Conservation (phyloP, 1,140 invertebrate genomes). For the Eupristina koningsbergeri region DNA sequence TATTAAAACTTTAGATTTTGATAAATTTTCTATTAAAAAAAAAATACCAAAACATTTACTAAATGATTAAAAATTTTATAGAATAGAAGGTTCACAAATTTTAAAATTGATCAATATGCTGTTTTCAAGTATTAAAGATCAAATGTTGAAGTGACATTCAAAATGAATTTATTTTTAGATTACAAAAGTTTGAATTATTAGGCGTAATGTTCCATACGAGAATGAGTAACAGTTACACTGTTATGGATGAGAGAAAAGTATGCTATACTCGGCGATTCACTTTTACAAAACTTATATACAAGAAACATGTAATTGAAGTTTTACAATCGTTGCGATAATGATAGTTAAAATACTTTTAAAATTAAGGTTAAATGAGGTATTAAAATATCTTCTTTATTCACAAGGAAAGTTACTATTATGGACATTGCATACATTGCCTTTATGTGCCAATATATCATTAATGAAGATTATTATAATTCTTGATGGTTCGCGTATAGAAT, state of each 20-base stretch:
- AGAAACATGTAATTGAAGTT: conserved; percentile 7
- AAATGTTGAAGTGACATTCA: background rate
- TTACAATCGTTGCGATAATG: conserved; percentile 2
- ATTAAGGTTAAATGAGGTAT: conserved; percentile 41
- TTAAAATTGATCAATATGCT: background rate
- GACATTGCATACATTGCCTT: background rate
- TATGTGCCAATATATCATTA: conserved; percentile 30
- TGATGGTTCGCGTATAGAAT: background rate
- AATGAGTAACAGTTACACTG: background rate
- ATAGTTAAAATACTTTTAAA: conserved; percentile 28
- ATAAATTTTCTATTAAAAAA: background rate
- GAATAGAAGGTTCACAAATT: background rate
- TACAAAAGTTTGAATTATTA: conserved; percentile 36
- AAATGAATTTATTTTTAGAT: background rate
- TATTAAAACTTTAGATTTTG: background rate
- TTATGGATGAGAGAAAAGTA: background rate
- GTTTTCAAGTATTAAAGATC: background rate
- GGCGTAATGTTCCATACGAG: background rate
- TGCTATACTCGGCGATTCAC: background rate
- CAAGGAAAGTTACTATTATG: conserved; percentile 20
- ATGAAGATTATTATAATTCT: conserved; percentile 36
- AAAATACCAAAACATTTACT: background rate
- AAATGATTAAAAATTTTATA: too few species aligned
- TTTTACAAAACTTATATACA: background rate
- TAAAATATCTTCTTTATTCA: conserved; percentile 41